Evolutionary conservation across 2,888 invertebrate genomes (phyloP), one percentile per base, ranked within the genome.

Genomic region (Agriopis leucophaearia): DNA sequence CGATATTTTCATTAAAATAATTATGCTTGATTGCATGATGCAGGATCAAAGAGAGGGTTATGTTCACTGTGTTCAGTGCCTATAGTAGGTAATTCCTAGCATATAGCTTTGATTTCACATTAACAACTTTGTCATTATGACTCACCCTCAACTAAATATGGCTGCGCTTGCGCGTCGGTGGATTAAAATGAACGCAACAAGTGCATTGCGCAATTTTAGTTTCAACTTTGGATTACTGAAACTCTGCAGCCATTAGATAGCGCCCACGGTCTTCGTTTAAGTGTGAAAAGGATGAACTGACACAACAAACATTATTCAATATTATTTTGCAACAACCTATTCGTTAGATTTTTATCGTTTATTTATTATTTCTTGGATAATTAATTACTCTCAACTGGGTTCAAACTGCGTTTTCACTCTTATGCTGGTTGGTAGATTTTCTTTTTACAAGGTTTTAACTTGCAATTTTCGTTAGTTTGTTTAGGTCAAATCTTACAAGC

Each of bases 91-190:
- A 47, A 15, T 16, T 47, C 16, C 0, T 1, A n/a, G 45, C 45
- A 3, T 8, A 16, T 3, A 27, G 1, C 4, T 18, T 48, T 3
- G n/a, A 13, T 44, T 7, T n/a, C 44, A 12, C 18, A 48, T 48
- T 38, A 38, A 16, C 13, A 38, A 16, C 12, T n/a, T 13, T 27
- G 2, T 55, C 8, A 15, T 12, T 18, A 63, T 69, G 54, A 60
- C 45, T 54, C 59, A 56, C 2, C 1, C 38, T 13, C 16, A 72
- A 84, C 84, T 86, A 85, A 84, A 84, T 81, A 79, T 80, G 81
- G 78, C 70, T 78, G 67, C 71, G 76, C 71, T 66, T 67, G 71
- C 68, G 84, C 86, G 87, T 85, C 85, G 85, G 88, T 81, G 87
- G 83, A 78, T 81, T 81, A 75, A 77, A 80, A 81, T 77, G 77